phyloP scores from a whole-genome alignment of 2,113 vertebrate species.

The Hemibagrus wyckioides region DNA sequence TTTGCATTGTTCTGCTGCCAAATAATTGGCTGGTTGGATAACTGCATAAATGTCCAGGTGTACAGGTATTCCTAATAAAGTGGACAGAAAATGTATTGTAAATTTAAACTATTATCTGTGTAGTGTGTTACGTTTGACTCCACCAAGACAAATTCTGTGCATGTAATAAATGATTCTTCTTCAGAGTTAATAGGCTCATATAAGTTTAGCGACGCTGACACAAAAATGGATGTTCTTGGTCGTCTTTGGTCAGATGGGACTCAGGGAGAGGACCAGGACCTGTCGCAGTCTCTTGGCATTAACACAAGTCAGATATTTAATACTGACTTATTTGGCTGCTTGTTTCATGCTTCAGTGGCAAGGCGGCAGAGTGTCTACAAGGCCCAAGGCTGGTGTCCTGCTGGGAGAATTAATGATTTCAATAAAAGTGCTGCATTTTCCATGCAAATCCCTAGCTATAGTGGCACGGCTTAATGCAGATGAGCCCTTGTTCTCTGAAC shows the following conservation, averaged over 20 bases:
- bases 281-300: conserved; percentile 56
- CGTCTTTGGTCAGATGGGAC: neutral
- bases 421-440: conserved; percentile 68
- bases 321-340: conserved; percentile 58
- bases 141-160: neutral
- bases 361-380: conserved; percentile 26
- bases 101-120: neutral
- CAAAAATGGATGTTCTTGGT: neutral
- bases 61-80: too few species aligned
- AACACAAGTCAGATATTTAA: conserved; percentile 65
- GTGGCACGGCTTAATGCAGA: conserved; percentile 62
- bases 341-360: conserved; percentile 54
- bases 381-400: conserved; percentile 46
- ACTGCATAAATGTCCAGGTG: too few species aligned
- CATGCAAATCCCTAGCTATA: conserved; percentile 59
- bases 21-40: too few species aligned
- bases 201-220: neutral
- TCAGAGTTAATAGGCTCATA: neutral
- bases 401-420: conserved; percentile 69
- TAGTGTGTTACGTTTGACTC: neutral
- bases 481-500: conserved; percentile 23
- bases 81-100: neutral
- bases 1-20: too few species aligned
- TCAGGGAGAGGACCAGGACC: conserved; percentile 36
- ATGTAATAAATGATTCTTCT: neutral